Percentiles rank a stretch among this genome's conserved stretches.
These are phyloP conservation scores for Hydrotaea diabolus DNA, from an alignment of 2,888 invertebrate species.

Conservation along the genomic window DNA sequence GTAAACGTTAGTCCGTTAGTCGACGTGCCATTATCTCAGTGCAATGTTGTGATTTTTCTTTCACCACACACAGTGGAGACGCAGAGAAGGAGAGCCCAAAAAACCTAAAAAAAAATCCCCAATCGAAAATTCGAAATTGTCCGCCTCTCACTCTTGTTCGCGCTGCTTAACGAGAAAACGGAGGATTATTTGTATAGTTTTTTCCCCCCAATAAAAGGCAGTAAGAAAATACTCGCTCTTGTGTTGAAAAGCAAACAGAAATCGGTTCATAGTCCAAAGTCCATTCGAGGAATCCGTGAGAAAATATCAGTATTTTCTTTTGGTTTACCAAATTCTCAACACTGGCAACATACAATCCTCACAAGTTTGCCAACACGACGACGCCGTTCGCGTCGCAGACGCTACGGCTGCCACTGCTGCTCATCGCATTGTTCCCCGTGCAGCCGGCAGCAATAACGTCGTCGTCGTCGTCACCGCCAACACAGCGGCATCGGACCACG, in stretches of 20 bases:
- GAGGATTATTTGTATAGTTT: constrained; percentile 21
- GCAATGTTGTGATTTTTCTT: constrained; percentile 62
- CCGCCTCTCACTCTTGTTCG: constrained; percentile 57
- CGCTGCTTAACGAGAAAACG: constrained; percentile 49
- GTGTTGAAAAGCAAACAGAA: not conserved
- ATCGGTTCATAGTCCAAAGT: constrained; percentile 8
- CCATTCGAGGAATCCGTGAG: not conserved
- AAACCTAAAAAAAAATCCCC: not conserved
- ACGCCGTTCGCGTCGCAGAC: constrained; percentile 68
- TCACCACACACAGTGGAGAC: constrained; percentile 14
- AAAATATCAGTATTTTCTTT: constrained; percentile 41
- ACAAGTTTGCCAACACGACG: constrained; percentile 61
- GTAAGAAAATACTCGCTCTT: not conserved
- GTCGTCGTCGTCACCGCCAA: constrained; percentile 57
- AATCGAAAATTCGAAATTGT: constrained; percentile 3
- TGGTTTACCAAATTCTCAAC: constrained; percentile 52
- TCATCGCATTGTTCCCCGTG: constrained; percentile 67
- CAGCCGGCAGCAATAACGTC: constrained; percentile 67
- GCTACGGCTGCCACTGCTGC: constrained; percentile 69
- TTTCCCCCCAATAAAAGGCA: no score
- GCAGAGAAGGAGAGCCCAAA: constrained; percentile 25
- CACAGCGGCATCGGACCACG: constrained; percentile 46
- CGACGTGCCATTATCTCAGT: constrained; percentile 50
- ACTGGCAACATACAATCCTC: constrained; percentile 69
- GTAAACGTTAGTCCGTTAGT: constrained; percentile 44